Percentiles rank a stretch among this genome's conserved stretches.
Evolutionary conservation across 2,113 vertebrate genomes (phyloP).

Genomic region (Zapus hudsonius): DNA sequence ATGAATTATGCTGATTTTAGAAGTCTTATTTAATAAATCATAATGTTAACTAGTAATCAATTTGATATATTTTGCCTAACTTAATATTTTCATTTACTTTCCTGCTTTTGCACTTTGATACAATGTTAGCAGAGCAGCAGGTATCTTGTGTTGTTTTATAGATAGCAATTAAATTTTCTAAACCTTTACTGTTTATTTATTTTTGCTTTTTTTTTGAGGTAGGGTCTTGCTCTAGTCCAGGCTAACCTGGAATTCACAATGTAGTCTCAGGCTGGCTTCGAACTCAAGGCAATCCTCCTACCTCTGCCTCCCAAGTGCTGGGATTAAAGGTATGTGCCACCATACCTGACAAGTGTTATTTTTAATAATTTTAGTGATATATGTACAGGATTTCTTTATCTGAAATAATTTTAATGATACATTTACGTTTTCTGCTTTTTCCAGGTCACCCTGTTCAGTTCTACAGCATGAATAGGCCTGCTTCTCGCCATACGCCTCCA

Average conservation of each 20-base stretch:
- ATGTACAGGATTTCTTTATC: slow-evolving; percentile 14
- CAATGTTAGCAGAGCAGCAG: neutral
- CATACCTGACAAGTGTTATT: too few relatives aligned
- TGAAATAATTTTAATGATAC: slow-evolving; percentile 14
- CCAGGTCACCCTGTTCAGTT: slow-evolving; percentile 96
- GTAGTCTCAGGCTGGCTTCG: too few relatives aligned
- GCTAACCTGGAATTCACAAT: too few relatives aligned
- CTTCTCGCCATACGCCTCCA: slow-evolving; percentile 88
- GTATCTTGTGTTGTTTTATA: neutral
- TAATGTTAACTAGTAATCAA: slow-evolving; percentile 10
- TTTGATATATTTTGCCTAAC: slow-evolving; percentile 33
- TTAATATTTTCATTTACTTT: slow-evolving; percentile 8
- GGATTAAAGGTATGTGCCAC: too few relatives aligned
- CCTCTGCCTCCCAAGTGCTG: too few relatives aligned
- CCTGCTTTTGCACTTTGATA: slow-evolving; percentile 54
- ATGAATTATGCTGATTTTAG: slow-evolving; percentile 52
- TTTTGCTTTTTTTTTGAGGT: too few relatives aligned
- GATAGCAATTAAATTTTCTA: slow-evolving; percentile 33
- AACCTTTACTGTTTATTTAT: too few relatives aligned
- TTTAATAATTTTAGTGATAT: slow-evolving; percentile 2
- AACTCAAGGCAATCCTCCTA: too few relatives aligned
- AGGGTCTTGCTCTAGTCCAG: too few relatives aligned
- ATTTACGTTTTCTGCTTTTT: slow-evolving; percentile 22
- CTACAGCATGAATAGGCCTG: slow-evolving; percentile 98
- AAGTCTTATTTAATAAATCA: slow-evolving; percentile 25